Conservation (phyloP, 2,113 vertebrate species). For the Rhineura floridana region DNA sequence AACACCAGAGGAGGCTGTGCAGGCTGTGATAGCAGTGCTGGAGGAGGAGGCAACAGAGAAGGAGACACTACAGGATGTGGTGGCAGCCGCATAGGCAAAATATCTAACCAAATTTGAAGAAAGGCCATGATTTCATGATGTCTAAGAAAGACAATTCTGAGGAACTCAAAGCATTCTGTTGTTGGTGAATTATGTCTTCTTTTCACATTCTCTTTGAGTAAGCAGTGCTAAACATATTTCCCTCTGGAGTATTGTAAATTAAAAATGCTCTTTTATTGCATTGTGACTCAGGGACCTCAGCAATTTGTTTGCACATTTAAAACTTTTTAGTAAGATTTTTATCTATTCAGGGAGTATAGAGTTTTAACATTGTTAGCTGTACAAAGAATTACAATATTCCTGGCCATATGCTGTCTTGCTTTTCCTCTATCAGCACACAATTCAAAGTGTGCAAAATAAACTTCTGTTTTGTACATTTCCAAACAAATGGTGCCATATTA, state of each 20-base stretch:
- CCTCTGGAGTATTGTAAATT: slow-evolving; percentile 54
- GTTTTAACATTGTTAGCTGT: slow-evolving; percentile 54
- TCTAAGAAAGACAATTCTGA: not conserved
- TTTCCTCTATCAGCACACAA: slow-evolving; percentile 64
- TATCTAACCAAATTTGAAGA: not conserved
- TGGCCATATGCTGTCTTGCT: slow-evolving; percentile 66
- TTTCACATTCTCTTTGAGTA: slow-evolving; percentile 46
- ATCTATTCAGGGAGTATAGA: slow-evolving; percentile 35
- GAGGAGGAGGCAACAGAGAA: too few relatives aligned
- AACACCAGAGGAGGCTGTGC: too few relatives aligned
- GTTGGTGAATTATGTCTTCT: slow-evolving; percentile 12
- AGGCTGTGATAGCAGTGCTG: too few relatives aligned
- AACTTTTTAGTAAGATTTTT: slow-evolving; percentile 55
- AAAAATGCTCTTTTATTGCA: slow-evolving; percentile 54
- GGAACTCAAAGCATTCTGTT: not conserved
- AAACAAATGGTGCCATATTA: slow-evolving; percentile 67
- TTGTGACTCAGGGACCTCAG: slow-evolving; percentile 33
- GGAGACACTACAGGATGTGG: too few relatives aligned
- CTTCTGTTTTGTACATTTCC: slow-evolving; percentile 54
- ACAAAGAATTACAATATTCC: slow-evolving; percentile 57
- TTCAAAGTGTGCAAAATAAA: slow-evolving; percentile 64
- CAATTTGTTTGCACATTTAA: slow-evolving; percentile 56
- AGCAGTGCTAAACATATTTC: slow-evolving; percentile 48
- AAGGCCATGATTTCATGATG: not conserved
- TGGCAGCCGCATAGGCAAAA: not conserved